These are phyloP conservation scores for Ctenochaetus hawaiiensis DNA, from an alignment of 2,797 vertebrate species.

Conservation along the genomic window DNA sequence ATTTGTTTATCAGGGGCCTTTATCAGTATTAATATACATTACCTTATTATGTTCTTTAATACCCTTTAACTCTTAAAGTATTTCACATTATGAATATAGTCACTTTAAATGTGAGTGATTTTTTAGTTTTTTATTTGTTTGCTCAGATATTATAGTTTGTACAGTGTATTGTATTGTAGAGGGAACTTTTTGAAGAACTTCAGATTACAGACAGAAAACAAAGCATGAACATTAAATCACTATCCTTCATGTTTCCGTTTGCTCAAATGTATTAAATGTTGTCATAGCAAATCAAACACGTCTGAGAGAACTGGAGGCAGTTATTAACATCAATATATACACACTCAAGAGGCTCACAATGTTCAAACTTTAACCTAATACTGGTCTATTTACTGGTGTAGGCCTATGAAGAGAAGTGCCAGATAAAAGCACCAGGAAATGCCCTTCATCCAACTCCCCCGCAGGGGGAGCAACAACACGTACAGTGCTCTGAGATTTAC, in stretches of 20 bases:
- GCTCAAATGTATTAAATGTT: slow-evolving; percentile 6
- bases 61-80: too few relatives aligned
- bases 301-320: slow-evolving; percentile 10
- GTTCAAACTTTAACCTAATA: slow-evolving; percentile 59
- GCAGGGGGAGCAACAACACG: slow-evolving; percentile 30
- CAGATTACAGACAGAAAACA: slow-evolving; percentile 29
- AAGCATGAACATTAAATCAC: slow-evolving; percentile 3
- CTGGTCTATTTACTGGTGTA: slow-evolving; percentile 51
- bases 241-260: slow-evolving; percentile 27
- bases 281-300: slow-evolving; percentile 1
- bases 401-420: slow-evolving; percentile 23
- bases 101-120: too few relatives aligned
- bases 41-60: too few relatives aligned
- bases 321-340: slow-evolving; percentile 28
- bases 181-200: neutral
- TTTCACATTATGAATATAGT: too few relatives aligned
- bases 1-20: too few relatives aligned
- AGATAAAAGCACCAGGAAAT: slow-evolving; percentile 37
- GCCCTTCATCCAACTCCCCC: slow-evolving; percentile 23
- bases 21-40: too few relatives aligned
- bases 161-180: neutral
- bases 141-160: neutral
- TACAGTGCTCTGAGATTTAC: slow-evolving; percentile 8
- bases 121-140: neutral
- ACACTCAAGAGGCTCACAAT: slow-evolving; percentile 29